Evolutionary conservation across 2,888 invertebrate species (phyloP).

Genomic region (Allacma fusca): DNA sequence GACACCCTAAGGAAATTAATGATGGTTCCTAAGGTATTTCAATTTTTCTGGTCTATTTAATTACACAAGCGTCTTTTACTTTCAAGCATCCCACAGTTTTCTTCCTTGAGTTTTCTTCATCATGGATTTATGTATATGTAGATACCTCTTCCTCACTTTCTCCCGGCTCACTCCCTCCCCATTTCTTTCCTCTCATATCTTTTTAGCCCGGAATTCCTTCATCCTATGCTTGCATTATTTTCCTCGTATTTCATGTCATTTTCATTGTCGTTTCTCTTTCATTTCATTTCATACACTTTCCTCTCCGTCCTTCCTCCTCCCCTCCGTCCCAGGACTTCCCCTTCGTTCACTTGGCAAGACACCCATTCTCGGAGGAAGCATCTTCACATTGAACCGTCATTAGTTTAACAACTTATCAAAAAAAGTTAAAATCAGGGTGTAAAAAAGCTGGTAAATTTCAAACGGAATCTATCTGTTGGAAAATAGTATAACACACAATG

Average conservation of each 20-base stretch:
- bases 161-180: not conserved
- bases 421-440: too few species aligned
- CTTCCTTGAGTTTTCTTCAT: not conserved
- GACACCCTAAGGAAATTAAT: conserved; percentile 59
- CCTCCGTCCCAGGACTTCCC: not conserved
- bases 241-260: conserved; percentile 48
- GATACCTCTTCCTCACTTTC: conserved; percentile 4
- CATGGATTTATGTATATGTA: too few species aligned
- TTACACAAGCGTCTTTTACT: conserved; percentile 47
- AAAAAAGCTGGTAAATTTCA: too few species aligned
- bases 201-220: not conserved
- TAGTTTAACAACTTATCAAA: too few species aligned
- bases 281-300: conserved; percentile 5
- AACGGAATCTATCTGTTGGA: too few species aligned
- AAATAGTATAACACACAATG: too few species aligned
- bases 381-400: too few species aligned
- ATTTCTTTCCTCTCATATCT: not conserved
- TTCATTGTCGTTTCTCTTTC: conserved; percentile 41
- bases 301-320: conserved; percentile 16
- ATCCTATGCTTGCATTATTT: conserved; percentile 42
- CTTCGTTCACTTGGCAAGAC: not conserved
- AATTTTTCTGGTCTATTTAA: conserved; percentile 56
- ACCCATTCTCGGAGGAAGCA: too few species aligned
- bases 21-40: conserved; percentile 54
- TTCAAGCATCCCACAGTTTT: conserved; percentile 41